These are phyloP conservation scores for Paguma larvata DNA, from an alignment of 2,797 vertebrate genomes.

Conservation along the genomic window DNA sequence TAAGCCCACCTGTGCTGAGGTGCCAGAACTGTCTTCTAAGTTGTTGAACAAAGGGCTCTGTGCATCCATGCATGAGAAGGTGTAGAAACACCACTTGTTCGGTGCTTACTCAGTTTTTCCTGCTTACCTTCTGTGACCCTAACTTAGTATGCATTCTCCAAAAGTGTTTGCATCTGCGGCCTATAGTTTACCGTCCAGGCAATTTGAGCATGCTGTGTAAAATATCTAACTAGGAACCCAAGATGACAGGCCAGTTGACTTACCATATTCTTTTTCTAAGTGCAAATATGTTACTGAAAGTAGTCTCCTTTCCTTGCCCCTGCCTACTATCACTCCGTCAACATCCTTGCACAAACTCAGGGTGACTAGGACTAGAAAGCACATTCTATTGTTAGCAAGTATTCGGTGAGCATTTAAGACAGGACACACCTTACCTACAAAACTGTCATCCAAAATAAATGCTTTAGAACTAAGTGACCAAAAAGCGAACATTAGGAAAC, in stretches of 20 bases:
- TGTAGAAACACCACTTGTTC: background rate
- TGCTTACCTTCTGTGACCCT: background rate
- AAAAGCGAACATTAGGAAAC: background rate
- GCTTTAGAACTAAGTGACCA: background rate
- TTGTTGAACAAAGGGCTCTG: background rate
- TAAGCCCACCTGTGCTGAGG: background rate
- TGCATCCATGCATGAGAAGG: background rate
- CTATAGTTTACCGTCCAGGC: background rate
- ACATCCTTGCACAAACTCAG: background rate
- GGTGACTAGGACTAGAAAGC: background rate
- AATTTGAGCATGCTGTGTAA: background rate
- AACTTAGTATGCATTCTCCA: background rate
- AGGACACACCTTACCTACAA: background rate
- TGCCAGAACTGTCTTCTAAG: background rate
- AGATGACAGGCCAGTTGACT: background rate
- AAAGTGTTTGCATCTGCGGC: background rate
- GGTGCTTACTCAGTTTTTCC: background rate
- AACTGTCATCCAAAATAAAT: background rate
- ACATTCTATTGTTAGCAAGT: background rate
- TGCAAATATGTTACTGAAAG: background rate
- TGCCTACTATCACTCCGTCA: background rate
- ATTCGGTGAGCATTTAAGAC: background rate
- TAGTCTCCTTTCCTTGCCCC: background rate
- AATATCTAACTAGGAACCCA: background rate
- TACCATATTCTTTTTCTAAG: background rate